Conservation (phyloP, 2,888 invertebrate species). For the Podotricha telesiphe region DNA sequence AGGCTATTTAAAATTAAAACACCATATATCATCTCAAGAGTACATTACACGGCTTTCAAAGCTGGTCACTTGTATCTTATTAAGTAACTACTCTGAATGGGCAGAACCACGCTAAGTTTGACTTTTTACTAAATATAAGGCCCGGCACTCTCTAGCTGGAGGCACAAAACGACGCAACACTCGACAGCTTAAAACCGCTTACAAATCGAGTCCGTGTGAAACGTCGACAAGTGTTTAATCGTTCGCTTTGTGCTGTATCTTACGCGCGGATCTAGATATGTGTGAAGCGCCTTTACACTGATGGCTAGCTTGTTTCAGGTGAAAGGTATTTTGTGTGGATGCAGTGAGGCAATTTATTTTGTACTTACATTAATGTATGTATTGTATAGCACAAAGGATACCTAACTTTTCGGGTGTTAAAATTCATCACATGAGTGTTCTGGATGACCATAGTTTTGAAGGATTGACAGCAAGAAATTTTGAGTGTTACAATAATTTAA, state of each 20-base stretch:
- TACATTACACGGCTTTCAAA: constrained; percentile 4
- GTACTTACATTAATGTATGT: constrained; percentile 7
- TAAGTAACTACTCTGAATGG: constrained; percentile 19
- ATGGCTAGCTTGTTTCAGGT: constrained; percentile 10
- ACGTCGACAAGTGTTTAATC: constrained; percentile 66
- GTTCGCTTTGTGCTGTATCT: constrained; percentile 64
- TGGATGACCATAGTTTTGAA: constrained; percentile 7
- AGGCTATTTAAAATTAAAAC: constrained; percentile 7
- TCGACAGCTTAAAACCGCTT: constrained; percentile 54
- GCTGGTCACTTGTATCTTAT: constrained; percentile 17
- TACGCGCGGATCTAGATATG: constrained; percentile 42
- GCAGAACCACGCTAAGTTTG: constrained; percentile 12
- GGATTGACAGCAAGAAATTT: not conserved
- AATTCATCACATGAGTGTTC: not conserved
- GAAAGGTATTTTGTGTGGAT: constrained; percentile 21
- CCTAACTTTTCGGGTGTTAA: constrained; percentile 5
- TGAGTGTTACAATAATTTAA: too few species aligned
- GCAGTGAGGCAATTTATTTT: constrained; percentile 16
- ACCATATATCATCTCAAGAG: constrained; percentile 2
- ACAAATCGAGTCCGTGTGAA: constrained; percentile 45
- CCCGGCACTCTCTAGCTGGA: constrained; percentile 31
- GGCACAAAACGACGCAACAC: constrained; percentile 55
- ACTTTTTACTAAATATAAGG: constrained; percentile 35
- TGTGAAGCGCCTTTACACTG: constrained; percentile 30
- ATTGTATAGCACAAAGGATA: constrained; percentile 3